Evolutionary conservation across 2,113 vertebrate species (phyloP), one percentile per base, ranked within the genome.

Genomic region (Ammodytes dubius): DNA sequence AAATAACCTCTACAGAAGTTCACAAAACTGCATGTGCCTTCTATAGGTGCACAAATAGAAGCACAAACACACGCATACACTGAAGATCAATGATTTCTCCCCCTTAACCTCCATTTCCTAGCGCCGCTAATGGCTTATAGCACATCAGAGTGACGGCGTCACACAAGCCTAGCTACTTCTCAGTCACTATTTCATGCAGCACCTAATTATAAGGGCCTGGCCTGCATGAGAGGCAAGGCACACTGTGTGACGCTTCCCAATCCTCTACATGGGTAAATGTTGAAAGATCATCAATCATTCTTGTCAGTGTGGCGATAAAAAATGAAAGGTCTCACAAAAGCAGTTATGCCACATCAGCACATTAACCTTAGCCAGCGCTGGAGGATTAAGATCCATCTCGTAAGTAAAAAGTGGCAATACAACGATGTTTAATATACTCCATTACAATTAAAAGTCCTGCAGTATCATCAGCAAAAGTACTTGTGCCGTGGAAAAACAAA

Each of bases 81-180:
- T 64, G 43, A 76, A 74, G 54, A 89, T 90, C 81, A 81, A 73
- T 69, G 12, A 61, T 63, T 54, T 67, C 19, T 64, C 56, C 52
- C 57, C 11, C 50, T 52, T 1, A 82, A 68, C 15, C n/a, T 27
- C 45, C 6, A 11, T 89, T 85, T 57, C 40, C 66, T 52, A 49
- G 71, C 74, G 17, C 39, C 47, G 42, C 79, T 86, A 89, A 89
- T 79, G 79, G 83, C 67, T 80, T 66, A 81, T 68, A 76, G 84
- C 71, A 77, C 79, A 84, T 71, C 69, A 82, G 39, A 84, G 75
- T 79, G 80, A 70, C 70, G 70, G 76, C 54, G 49, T 72, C 76
- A 52, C 69, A 65, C 42, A 63, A 53, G 71, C 9, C 56, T 52
- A 57, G 70, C 85, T 49, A 81, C 79, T 54, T 82, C 59, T 58